Conservation (phyloP, 2,113 vertebrate genomes). For the Lampris incognitus region DNA sequence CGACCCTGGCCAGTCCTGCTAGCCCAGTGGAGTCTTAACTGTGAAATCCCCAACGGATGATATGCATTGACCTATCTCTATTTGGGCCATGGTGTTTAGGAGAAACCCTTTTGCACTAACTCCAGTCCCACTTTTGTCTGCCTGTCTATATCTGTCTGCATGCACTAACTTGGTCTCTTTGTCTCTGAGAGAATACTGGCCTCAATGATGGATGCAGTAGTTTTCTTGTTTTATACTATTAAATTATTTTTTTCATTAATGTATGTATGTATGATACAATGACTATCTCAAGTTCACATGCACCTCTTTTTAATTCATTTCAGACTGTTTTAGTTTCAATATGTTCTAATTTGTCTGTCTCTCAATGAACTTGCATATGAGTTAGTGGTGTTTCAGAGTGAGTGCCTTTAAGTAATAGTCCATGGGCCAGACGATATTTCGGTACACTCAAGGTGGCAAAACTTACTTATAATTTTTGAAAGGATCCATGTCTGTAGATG, state of each 20-base stretch:
- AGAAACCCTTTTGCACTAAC: background rate
- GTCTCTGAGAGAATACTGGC: background rate
- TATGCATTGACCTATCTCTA: background rate
- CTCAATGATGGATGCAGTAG: background rate
- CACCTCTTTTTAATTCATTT: background rate
- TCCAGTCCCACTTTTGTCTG: slow-evolving; percentile 34
- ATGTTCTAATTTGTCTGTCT: background rate
- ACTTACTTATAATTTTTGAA: too few species aligned
- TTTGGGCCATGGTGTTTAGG: background rate
- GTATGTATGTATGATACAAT: background rate
- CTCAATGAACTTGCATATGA: background rate
- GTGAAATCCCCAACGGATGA: background rate
- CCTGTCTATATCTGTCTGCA: slow-evolving; percentile 66
- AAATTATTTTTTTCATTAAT: background rate
- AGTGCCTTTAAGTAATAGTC: background rate
- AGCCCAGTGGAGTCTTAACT: background rate
- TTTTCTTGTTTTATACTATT: background rate
- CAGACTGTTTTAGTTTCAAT: background rate
- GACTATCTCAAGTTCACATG: background rate
- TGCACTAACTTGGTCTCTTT: slow-evolving; percentile 57
- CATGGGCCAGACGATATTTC: too few species aligned
- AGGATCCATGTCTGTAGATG: too few species aligned
- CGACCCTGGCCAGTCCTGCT: background rate
- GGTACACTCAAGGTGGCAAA: too few species aligned
- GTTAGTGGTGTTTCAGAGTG: background rate